Evolutionary conservation across 2,113 vertebrate genomes (phyloP).

Genomic region (Eolophus roseicapilla): DNA sequence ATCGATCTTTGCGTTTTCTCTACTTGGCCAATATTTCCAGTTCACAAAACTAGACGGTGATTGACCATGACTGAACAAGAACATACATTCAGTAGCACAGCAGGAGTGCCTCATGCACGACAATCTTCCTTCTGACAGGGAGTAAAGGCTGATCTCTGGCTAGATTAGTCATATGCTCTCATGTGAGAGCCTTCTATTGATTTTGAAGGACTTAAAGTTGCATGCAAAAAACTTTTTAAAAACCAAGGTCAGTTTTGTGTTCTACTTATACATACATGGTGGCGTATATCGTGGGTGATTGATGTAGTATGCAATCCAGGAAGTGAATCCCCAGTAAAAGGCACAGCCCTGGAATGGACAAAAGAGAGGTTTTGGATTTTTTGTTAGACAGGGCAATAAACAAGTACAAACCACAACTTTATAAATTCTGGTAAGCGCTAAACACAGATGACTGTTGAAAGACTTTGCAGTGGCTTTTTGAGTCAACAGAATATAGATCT

Average conservation of each 20-base stretch:
- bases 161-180: neutral
- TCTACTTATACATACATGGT: constrained; percentile 71
- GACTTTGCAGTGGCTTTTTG: neutral
- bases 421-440: neutral
- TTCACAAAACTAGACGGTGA: neutral
- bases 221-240: neutral
- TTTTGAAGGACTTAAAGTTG: neutral
- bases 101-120: neutral
- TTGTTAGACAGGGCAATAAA: neutral
- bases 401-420: neutral
- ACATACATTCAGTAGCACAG: rapidly evolving
- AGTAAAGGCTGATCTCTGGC: neutral
- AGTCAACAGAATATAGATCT: neutral
- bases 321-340: constrained; percentile 80
- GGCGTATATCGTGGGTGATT: constrained; percentile 81
- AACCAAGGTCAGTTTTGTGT: neutral
- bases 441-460: neutral
- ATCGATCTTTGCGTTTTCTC: neutral
- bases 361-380: neutral
- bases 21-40: neutral
- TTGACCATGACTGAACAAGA: neutral
- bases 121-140: neutral
- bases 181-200: neutral
- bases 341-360: constrained; percentile 73
- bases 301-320: constrained; percentile 81